Evolutionary conservation across 2,888 invertebrate genomes (phyloP).

Genomic region (Lypha dubia): DNA sequence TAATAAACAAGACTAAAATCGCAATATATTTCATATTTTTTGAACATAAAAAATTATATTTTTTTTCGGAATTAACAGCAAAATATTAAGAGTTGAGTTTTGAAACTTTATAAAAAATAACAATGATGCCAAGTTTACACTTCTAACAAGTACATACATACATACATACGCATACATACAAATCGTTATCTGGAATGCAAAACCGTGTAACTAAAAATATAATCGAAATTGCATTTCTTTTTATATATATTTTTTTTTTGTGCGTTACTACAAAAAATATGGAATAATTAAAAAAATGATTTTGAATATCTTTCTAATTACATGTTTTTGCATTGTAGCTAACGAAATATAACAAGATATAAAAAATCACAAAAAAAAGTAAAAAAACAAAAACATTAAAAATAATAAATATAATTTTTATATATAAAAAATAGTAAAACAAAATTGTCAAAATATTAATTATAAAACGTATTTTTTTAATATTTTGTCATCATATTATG

Average conservation of each 20-base stretch:
- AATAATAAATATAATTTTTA: conserved; percentile 66
- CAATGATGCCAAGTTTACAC: conserved; percentile 72
- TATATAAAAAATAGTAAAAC: conserved; percentile 66
- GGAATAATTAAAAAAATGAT: too few species aligned
- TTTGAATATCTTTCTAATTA: too few species aligned
- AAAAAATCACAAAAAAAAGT: conserved; percentile 59
- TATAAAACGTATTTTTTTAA: conserved; percentile 64
- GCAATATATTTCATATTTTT: conserved; percentile 43
- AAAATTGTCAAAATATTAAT: conserved; percentile 65
- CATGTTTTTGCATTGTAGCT: too few species aligned
- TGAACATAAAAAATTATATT: conserved; percentile 30
- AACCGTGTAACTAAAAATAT: too few species aligned
- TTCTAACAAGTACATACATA: conserved; percentile 65
- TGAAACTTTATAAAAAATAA: conserved; percentile 64
- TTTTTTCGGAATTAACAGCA: conserved; percentile 37
- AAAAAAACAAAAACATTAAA: conserved; percentile 50
- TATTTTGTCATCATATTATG: conserved; percentile 62
- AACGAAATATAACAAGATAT: conserved; percentile 52
- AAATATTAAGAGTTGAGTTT: conserved; percentile 58
- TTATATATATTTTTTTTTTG: too few species aligned
- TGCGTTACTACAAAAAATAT: too few species aligned
- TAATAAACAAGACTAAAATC: conserved; percentile 28
- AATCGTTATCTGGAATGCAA: too few species aligned
- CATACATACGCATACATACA: conserved; percentile 58
- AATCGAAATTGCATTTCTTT: too few species aligned